phyloP scores from a whole-genome alignment of 2,113 vertebrate genomes.

The Alligator sinensis region DNA sequence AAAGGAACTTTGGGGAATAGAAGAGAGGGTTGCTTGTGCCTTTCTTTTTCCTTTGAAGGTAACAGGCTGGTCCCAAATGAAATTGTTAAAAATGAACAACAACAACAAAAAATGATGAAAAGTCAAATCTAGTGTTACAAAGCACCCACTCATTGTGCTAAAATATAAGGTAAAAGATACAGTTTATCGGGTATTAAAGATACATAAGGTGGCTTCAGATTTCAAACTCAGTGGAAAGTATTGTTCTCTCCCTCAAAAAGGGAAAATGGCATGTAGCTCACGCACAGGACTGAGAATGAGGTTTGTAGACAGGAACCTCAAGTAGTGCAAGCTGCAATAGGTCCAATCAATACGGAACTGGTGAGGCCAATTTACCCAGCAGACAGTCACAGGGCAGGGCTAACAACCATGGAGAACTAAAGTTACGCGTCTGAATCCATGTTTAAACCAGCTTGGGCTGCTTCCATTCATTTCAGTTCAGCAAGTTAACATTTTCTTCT shows the following conservation, averaged over 20 bases:
- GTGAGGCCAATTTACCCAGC: too few relatives aligned
- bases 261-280: not conserved
- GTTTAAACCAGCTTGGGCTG: not conserved
- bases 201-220: not conserved
- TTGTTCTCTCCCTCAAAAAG: not conserved
- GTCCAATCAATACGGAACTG: too few relatives aligned
- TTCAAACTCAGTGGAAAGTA: too few relatives aligned
- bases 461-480: not conserved
- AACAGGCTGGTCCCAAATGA: not conserved
- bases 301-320: too few relatives aligned
- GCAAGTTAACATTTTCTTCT: not conserved
- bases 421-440: not conserved
- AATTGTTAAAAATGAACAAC: slow-evolving; percentile 8
- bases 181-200: slow-evolving; percentile 5
- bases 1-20: not conserved
- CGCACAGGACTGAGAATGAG: too few relatives aligned
- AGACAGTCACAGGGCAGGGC: not conserved
- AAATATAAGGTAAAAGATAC: not conserved
- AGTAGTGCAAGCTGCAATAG: too few relatives aligned
- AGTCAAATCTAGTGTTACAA: slow-evolving; percentile 14
- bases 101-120: not conserved
- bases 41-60: not conserved
- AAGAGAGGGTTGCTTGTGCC: not conserved
- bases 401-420: not conserved
- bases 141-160: not conserved